A percentile compares a stretch with the other conserved stretches of the same genome.
Conservation (phyloP, 2,113 vertebrate genomes). For the Cyprinodon brontotheroides region DNA sequence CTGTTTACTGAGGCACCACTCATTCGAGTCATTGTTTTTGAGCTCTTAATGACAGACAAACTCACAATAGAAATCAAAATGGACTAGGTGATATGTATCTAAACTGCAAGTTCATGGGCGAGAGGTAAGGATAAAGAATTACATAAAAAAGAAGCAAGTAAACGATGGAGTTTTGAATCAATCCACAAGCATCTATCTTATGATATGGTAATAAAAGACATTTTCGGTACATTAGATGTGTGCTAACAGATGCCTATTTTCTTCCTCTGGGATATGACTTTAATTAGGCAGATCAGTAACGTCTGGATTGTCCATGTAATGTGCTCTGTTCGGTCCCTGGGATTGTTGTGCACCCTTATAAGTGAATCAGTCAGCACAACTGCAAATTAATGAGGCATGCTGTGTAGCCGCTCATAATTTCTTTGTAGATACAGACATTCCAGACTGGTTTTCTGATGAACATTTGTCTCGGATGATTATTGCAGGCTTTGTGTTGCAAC, state of each 20-base stretch:
- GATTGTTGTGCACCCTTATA: slow-evolving; percentile 33
- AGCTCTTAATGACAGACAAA: slow-evolving; percentile 73
- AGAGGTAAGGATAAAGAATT: slow-evolving; percentile 33
- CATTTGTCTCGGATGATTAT: slow-evolving; percentile 16
- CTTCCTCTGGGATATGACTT: slow-evolving; percentile 38
- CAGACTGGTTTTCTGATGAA: slow-evolving; percentile 19
- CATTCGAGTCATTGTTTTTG: slow-evolving; percentile 76
- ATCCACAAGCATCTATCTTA: slow-evolving; percentile 17
- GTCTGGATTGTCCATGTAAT: slow-evolving; percentile 55
- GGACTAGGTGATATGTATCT: slow-evolving; percentile 57
- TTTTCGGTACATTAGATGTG: slow-evolving; percentile 15
- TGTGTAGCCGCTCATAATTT: slow-evolving; percentile 28
- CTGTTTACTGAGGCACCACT: slow-evolving; percentile 73
- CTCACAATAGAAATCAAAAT: slow-evolving; percentile 74
- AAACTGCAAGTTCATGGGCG: slow-evolving; percentile 56
- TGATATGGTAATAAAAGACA: not conserved
- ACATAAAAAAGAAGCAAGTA: slow-evolving; percentile 4
- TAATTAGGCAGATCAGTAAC: slow-evolving; percentile 50
- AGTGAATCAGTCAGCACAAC: slow-evolving; percentile 65
- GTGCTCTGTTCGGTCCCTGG: slow-evolving; percentile 42
- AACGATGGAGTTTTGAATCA: slow-evolving; percentile 4
- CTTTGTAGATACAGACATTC: slow-evolving; percentile 20
- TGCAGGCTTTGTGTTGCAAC: not conserved
- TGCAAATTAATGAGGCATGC: slow-evolving; percentile 56
- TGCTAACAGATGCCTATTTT: slow-evolving; percentile 35